Conservation (phyloP, 2,888 invertebrate genomes). For the Hirudinaria manillensis region DNA sequence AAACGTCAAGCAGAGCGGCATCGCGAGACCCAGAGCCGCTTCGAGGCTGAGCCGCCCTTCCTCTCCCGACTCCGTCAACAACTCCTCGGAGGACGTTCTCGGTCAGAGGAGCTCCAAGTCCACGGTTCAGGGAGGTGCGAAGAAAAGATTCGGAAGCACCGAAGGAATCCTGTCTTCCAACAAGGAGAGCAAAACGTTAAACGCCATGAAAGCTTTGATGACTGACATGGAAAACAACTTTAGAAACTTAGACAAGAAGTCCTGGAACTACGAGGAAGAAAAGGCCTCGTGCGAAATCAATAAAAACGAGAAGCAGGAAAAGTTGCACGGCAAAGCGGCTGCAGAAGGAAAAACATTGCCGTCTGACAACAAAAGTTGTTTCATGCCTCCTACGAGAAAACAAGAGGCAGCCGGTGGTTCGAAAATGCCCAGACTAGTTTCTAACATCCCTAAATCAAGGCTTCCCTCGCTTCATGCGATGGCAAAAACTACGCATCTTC, state of each 20-base stretch:
- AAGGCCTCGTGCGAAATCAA: conserved; percentile 18
- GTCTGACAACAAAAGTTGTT: background rate
- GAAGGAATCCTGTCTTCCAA: conserved; percentile 19
- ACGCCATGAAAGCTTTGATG: conserved; percentile 22
- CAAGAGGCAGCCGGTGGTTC: background rate
- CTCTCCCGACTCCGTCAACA: conserved; percentile 6
- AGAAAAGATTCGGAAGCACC: conserved; percentile 22
- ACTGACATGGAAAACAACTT: conserved; percentile 24
- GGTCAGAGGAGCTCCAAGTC: background rate
- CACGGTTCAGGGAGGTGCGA: background rate
- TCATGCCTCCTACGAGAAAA: background rate
- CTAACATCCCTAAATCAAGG: conserved; percentile 15
- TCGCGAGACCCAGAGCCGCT: conserved; percentile 11
- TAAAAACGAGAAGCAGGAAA: conserved; percentile 10
- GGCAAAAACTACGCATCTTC: background rate
- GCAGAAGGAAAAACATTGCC: background rate
- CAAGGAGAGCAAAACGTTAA: conserved; percentile 11
- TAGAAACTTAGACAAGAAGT: conserved; percentile 8
- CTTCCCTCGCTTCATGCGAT: conserved; percentile 1
- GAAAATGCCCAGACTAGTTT: background rate
- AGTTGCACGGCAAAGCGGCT: background rate
- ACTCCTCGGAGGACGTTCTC: conserved; percentile 25
- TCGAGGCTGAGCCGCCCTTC: background rate
- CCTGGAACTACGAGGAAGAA: conserved; percentile 16
- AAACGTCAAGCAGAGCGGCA: background rate